Percentiles rank a stretch among this genome's conserved stretches.
Conservation (phyloP, 2,797 vertebrate genomes). For the Sylvia borin region DNA sequence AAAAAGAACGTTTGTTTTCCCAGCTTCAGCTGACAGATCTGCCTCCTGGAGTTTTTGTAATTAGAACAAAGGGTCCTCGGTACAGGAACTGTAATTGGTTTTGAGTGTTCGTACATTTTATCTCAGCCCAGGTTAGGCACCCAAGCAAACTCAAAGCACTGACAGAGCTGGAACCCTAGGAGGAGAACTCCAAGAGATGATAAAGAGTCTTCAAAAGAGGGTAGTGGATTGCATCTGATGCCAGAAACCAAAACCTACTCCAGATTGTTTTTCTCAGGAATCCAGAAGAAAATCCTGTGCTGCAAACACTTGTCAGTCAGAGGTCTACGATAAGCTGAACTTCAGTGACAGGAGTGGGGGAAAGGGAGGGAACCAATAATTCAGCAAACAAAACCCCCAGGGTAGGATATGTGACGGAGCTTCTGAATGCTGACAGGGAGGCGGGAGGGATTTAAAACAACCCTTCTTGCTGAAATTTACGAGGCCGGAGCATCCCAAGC, state of each 20-base stretch:
- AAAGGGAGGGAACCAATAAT: not conserved
- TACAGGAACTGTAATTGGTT: not conserved
- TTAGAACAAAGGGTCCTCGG: not conserved
- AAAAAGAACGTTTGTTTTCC: not conserved
- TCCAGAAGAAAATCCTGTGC: not conserved
- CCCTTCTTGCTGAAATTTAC: not conserved
- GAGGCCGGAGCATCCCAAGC: not conserved
- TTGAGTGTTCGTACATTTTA: not conserved
- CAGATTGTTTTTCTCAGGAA: not conserved
- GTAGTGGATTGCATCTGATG: not conserved
- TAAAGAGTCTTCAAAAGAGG: not conserved
- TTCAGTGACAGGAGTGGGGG: not conserved
- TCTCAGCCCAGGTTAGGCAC: slow-evolving; percentile 17
- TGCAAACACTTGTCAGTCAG: not conserved
- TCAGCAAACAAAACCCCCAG: not conserved
- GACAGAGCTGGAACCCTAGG: not conserved
- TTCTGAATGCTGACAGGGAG: not conserved
- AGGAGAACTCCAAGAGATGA: not conserved
- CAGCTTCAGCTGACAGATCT: slow-evolving; percentile 30
- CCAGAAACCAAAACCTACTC: not conserved
- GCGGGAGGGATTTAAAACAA: not conserved
- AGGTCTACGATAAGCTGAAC: not conserved
- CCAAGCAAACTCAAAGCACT: not conserved
- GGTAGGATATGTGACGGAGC: not conserved
- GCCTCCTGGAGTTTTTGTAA: slow-evolving; percentile 11